Evolutionary conservation across 2,113 vertebrate genomes (phyloP).

Genomic region (Amblyopsis rosae): DNA sequence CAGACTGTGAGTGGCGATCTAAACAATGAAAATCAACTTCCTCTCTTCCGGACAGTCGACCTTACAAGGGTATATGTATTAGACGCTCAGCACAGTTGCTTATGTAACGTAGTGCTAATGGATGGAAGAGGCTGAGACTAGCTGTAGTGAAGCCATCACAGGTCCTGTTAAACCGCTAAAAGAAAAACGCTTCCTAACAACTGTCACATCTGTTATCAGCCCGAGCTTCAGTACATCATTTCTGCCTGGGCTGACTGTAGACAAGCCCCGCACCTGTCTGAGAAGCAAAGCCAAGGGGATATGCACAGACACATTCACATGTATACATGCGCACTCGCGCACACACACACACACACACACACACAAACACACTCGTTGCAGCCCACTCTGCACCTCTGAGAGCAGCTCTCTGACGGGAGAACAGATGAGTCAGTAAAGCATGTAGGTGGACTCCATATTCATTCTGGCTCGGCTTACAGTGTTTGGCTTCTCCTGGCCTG

Average conservation of each 20-base stretch:
- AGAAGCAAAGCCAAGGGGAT: conserved; percentile 35
- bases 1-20: no score
- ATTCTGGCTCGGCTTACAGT: conserved; percentile 33
- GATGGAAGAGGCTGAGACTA: no score
- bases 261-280: conserved; percentile 49
- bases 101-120: no score
- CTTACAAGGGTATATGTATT: no score
- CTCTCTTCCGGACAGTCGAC: no score
- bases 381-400: conserved; percentile 53
- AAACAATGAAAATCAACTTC: no score
- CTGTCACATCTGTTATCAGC: conserved; percentile 29
- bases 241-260: conserved; percentile 34
- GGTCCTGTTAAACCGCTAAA: no score
- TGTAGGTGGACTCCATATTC: conserved; percentile 73
- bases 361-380: conserved; percentile 31
- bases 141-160: no score
- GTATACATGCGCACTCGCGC: not conserved
- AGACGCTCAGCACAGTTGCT: no score
- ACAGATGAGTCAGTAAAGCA: conserved; percentile 64
- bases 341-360: conserved; percentile 1
- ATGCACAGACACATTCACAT: conserved; percentile 4
- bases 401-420: conserved; percentile 44
- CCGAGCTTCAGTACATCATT: conserved; percentile 24
- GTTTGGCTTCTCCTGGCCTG: conserved; percentile 22
- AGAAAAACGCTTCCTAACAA: conserved; percentile 12